These are phyloP conservation scores for Hydra vulgaris DNA, from an alignment of 30 jellyfish, hydroid and myxozoan species.

Conservation along the genomic window DNA sequence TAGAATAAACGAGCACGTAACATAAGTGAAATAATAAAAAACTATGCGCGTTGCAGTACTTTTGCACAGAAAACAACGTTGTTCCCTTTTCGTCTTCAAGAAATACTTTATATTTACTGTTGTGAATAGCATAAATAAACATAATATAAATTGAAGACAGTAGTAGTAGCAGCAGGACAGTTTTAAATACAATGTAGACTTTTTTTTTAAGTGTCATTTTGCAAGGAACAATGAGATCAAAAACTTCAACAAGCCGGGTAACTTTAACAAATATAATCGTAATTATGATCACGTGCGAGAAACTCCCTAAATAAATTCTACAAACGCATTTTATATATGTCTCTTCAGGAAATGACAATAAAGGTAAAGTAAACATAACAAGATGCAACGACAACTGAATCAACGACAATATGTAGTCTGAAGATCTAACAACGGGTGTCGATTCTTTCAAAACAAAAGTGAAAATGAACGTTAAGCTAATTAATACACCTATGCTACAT, in stretches of 20 bases:
- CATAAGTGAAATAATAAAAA: background rate
- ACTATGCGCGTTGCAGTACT: background rate
- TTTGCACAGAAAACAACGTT: too few relatives aligned
- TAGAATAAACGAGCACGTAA: background rate
- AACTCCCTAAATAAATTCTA: background rate
- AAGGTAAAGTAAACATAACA: background rate
- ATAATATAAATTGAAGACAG: background rate
- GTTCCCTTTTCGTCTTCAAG: background rate
- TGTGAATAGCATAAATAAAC: background rate
- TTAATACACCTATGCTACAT: background rate
- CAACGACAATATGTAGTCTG: background rate
- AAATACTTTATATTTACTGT: background rate
- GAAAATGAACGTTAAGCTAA: background rate
- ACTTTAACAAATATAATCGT: slow-evolving; percentile 1
- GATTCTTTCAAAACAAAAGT: background rate
- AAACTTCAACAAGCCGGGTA: background rate
- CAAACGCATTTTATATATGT: background rate
- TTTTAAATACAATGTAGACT: too few relatives aligned
- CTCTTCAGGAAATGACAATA: background rate
- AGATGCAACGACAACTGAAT: background rate
- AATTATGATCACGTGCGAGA: background rate
- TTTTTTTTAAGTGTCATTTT: background rate
- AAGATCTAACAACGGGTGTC: slow-evolving; percentile 6
- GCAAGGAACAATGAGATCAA: background rate
- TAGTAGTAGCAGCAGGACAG: background rate